Evolutionary conservation across 2,888 invertebrate species (phyloP).

Genomic region (Lysandra bellargus): DNA sequence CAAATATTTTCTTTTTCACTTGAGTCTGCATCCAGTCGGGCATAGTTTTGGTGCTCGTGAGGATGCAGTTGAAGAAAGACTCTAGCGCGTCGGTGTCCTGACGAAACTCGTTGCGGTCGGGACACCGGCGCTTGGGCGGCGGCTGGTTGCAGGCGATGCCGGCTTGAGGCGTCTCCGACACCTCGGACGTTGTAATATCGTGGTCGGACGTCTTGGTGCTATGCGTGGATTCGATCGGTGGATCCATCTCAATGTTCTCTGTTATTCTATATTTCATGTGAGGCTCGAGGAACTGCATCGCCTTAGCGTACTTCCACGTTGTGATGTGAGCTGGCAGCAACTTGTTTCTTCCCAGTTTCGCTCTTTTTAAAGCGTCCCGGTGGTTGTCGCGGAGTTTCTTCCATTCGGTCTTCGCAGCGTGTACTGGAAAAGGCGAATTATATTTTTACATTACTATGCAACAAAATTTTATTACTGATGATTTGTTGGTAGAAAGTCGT

Average conservation of each 20-base stretch:
- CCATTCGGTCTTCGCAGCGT: slow-evolving; percentile 69
- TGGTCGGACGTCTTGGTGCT: slow-evolving; percentile 52
- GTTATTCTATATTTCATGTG: slow-evolving; percentile 74
- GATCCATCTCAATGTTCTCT: slow-evolving; percentile 67
- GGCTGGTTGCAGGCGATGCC: slow-evolving; percentile 36
- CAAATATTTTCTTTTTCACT: slow-evolving; percentile 73
- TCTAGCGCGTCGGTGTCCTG: slow-evolving; percentile 60
- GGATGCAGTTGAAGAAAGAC: slow-evolving; percentile 67
- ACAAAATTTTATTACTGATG: too few species aligned
- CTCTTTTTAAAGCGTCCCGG: slow-evolving; percentile 68
- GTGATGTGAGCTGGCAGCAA: slow-evolving; percentile 70
- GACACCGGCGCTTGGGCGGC: slow-evolving; percentile 51
- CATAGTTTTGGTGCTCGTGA: slow-evolving; percentile 68
- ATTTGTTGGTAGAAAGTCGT: too few species aligned
- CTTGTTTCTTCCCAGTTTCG: slow-evolving; percentile 71
- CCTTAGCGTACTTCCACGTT: slow-evolving; percentile 74
- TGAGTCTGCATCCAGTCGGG: slow-evolving; percentile 73
- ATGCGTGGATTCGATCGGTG: slow-evolving; percentile 40
- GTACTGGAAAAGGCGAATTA: slow-evolving; percentile 53
- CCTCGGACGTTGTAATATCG: slow-evolving; percentile 57
- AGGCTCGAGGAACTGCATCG: slow-evolving; percentile 72
- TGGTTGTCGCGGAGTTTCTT: slow-evolving; percentile 71
- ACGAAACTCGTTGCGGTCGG: slow-evolving; percentile 41
- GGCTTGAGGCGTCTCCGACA: slow-evolving; percentile 38
- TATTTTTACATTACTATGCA: too few species aligned